Conservation (phyloP, 2,113 vertebrate species). For the Hemicordylus capensis region DNA sequence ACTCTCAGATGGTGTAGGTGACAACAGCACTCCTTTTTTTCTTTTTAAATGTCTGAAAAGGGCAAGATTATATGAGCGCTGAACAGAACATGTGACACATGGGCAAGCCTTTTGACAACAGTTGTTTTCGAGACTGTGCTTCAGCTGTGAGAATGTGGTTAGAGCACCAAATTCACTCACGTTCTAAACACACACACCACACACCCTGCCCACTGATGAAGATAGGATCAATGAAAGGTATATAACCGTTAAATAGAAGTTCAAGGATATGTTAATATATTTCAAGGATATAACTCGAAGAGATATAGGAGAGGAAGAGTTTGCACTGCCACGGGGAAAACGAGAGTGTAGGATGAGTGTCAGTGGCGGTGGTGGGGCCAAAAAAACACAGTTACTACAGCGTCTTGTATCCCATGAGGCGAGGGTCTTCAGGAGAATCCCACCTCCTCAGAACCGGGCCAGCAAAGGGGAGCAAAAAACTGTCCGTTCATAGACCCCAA, state of each 20-base stretch:
- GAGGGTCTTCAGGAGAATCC: too few relatives aligned
- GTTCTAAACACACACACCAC: background rate
- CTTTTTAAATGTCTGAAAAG: too few relatives aligned
- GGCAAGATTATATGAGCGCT: too few relatives aligned
- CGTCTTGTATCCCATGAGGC: background rate
- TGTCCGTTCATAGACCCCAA: background rate
- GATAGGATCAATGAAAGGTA: background rate
- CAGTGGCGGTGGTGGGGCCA: background rate
- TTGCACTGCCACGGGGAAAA: too few relatives aligned
- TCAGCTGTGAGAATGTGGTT: background rate
- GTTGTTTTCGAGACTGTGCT: background rate
- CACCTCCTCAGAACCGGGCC: background rate
- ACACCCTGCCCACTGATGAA: background rate
- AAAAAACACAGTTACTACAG: background rate
- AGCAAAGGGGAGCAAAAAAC: background rate
- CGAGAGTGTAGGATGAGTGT: background rate
- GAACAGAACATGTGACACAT: too few relatives aligned
- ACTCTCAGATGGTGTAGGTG: too few relatives aligned
- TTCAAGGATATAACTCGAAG: too few relatives aligned
- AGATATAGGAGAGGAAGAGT: too few relatives aligned
- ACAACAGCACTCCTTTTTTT: too few relatives aligned
- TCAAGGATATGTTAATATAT: too few relatives aligned
- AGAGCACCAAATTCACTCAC: background rate
- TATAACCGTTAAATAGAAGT: too few relatives aligned
- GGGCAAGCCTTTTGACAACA: background rate